Evolutionary conservation across 2,888 invertebrate genomes (phyloP).

Genomic region (Drosophila siamana): DNA sequence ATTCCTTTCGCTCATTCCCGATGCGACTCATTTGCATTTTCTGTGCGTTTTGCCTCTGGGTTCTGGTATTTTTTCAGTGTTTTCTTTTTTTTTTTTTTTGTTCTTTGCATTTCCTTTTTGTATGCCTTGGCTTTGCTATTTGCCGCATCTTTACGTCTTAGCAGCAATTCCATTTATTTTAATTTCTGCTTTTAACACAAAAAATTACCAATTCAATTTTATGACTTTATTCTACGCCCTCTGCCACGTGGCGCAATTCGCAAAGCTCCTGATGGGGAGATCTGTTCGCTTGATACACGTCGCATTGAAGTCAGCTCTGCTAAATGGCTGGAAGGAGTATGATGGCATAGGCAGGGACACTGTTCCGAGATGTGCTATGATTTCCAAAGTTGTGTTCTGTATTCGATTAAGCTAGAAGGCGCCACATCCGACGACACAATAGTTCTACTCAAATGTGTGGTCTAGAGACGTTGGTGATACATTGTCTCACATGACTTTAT

Average conservation of each 20-base stretch:
- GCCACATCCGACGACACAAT: too few species aligned
- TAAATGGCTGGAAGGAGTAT: not conserved
- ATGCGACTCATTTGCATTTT: conserved; percentile 78
- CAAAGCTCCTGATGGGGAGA: conserved; percentile 55
- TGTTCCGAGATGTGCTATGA: too few species aligned
- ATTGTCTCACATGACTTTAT: too few species aligned
- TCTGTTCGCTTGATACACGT: conserved; percentile 13
- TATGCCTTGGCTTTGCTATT: conserved; percentile 51
- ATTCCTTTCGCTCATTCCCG: conserved; percentile 35
- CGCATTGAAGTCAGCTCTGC: conserved; percentile 35
- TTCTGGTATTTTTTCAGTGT: conserved; percentile 29
- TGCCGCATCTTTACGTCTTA: conserved; percentile 66
- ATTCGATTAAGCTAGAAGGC: too few species aligned
- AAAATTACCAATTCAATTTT: conserved; percentile 84
- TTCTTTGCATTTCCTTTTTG: conserved; percentile 48
- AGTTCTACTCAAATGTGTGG: too few species aligned
- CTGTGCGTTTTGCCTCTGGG: conserved; percentile 61
- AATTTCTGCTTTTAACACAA: conserved; percentile 82
- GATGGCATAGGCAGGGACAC: too few species aligned
- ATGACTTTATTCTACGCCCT: conserved; percentile 72
- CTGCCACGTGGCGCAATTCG: conserved; percentile 65
- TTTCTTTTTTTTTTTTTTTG: conserved; percentile 10
- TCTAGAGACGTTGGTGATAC: too few species aligned
- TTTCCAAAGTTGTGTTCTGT: too few species aligned
- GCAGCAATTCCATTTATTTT: conserved; percentile 82